Evolutionary conservation across 2,113 vertebrate species (phyloP), one percentile per base, ranked within the genome.

Genomic region (Ondatra zibethicus): DNA sequence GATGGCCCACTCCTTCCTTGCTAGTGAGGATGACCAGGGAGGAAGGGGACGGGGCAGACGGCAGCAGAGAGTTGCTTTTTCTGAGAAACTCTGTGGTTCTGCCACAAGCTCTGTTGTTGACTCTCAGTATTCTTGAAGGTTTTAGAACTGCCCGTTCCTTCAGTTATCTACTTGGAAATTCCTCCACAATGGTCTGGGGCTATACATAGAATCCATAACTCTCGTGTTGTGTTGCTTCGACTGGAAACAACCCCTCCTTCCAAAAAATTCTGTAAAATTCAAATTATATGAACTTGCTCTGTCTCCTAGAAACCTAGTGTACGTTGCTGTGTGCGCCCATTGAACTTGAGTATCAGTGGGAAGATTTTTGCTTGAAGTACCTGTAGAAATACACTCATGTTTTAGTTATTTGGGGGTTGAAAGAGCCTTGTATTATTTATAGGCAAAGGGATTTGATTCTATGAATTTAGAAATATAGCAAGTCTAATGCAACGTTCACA

Each of bases 371-470:
- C n/a, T 39, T 81, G 61, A 89, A 29, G 12, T 63, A 39, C 36
- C 12, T 16, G 0, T 88, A 42, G 55, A 65, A 88, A 76, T 25
- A 55, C 10, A 65, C 23, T 91, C 55, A 55, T 91, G 50, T 84
- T 92, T 68, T 76, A n/a, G 39, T 86, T 93, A 27, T 73, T 81
- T 31, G 76, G 85, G 58, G 33, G 25, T 23, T 72, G 65, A 61
- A 88, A 72, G 58, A 72, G 50, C 31, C 21, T 72, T 27, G 13
- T 36, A 12, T 17, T 76, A 55, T 94, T 96, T 93, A 84, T 61
- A 76, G 95, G 16, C 33, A 84, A 70, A 77, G 73, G 10, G 72
- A 68, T 89, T 84, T 92, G 36, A 50, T 78, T 93, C 29, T 4
- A 88, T 88, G 42, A 19, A 63, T 75, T 95, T 93, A 73, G 66